These are phyloP conservation scores for Sinohyriopsis cumingii DNA, from an alignment of 2,888 invertebrate genomes.

Conservation along the genomic window DNA sequence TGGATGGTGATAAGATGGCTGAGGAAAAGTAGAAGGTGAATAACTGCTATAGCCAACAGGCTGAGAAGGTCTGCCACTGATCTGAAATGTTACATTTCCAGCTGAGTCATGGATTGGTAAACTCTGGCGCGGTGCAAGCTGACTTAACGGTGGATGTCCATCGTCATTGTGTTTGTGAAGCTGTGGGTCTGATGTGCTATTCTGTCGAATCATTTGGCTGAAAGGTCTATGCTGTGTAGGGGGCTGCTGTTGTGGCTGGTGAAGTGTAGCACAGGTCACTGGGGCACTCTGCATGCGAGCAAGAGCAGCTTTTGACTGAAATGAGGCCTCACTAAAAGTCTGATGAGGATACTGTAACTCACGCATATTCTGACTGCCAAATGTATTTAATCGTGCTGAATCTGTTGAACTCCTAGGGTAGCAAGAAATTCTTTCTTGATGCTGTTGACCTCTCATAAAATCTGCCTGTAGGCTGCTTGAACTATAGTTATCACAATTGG, in stretches of 20 bases:
- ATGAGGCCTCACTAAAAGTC: conserved; percentile 3
- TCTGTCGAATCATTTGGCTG: conserved; percentile 73
- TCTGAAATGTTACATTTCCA: conserved; percentile 28
- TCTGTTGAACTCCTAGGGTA: no score
- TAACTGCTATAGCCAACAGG: no score
- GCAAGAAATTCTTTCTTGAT: no score
- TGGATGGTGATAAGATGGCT: no score
- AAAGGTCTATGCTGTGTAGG: conserved; percentile 6
- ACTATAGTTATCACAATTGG: no score
- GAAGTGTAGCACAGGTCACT: conserved; percentile 52
- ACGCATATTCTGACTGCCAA: no score
- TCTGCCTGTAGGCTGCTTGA: no score
- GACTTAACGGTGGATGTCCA: not conserved
- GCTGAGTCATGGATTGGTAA: conserved; percentile 17
- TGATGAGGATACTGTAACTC: no score
- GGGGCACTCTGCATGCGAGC: conserved; percentile 55
- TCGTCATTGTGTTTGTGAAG: conserved; percentile 62
- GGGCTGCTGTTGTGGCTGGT: conserved; percentile 14
- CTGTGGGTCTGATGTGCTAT: conserved; percentile 79
- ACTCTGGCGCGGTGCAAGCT: conserved; percentile 3
- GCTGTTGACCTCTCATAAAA: no score
- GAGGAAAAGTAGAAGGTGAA: no score
- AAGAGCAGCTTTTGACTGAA: conserved; percentile 28
- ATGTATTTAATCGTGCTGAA: no score
- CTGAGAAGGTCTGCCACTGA: conserved; percentile 13